phyloP scores from a whole-genome alignment of 2,888 invertebrate genomes.

The Loripinus fragilis region DNA sequence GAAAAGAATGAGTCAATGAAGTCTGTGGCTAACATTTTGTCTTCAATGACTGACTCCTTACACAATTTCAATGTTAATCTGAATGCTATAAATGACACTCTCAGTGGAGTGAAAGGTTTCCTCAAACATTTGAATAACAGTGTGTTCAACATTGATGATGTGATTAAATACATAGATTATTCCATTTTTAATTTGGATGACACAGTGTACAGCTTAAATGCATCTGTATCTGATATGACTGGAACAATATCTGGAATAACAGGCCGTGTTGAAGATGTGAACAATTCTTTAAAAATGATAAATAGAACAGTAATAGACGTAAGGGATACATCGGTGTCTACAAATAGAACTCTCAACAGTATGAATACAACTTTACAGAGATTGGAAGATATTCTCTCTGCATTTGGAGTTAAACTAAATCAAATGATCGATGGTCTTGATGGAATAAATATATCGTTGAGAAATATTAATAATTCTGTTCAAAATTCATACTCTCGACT shows the following conservation, averaged over 20 bases:
- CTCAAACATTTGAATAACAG: slow-evolving; percentile 44
- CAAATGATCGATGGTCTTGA: slow-evolving; percentile 31
- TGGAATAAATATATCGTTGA: slow-evolving; percentile 45
- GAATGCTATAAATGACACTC: slow-evolving; percentile 44
- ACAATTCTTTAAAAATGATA: slow-evolving; percentile 37
- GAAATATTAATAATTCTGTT: slow-evolving; percentile 47
- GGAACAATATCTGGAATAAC: slow-evolving; percentile 34
- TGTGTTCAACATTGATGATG: slow-evolving; percentile 50
- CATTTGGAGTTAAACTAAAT: slow-evolving; percentile 36
- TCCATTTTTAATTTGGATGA: slow-evolving; percentile 43
- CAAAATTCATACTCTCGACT: slow-evolving; percentile 44
- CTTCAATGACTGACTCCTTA: slow-evolving; percentile 51
- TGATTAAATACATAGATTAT: slow-evolving; percentile 48
- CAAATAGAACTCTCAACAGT: slow-evolving; percentile 52
- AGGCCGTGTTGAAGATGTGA: slow-evolving; percentile 26
- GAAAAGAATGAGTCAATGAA: slow-evolving; percentile 46
- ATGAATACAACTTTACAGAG: slow-evolving; percentile 48
- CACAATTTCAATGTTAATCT: slow-evolving; percentile 54
- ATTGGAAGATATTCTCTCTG: slow-evolving; percentile 38
- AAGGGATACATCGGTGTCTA: slow-evolving; percentile 39
- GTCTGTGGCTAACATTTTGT: slow-evolving; percentile 37
- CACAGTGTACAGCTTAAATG: slow-evolving; percentile 36
- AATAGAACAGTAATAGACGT: slow-evolving; percentile 48
- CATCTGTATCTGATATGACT: slow-evolving; percentile 45
- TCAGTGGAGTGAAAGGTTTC: slow-evolving; percentile 46